Base-by-base conservation (phyloP, 1,140 invertebrate genomes). In the Hormaphis cornu region DNA sequence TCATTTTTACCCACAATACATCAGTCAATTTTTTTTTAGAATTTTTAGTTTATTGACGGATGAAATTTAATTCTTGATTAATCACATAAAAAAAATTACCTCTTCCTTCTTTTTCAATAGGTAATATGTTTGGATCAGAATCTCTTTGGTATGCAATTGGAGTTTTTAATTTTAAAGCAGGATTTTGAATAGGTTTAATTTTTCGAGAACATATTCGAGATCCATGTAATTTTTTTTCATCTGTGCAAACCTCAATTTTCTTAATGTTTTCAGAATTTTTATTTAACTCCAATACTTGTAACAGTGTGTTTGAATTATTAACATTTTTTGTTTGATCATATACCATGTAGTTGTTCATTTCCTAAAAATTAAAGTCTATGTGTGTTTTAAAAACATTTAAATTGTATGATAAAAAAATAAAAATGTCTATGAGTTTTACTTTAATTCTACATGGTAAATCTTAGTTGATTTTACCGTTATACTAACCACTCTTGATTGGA, bases 31-130 rank as follows among this genome's bases (percentile, higher is more conserved):
- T n/a, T n/a, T n/a, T n/a, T n/a, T n/a, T n/a, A n/a, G n/a, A n/a
- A n/a, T n/a, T n/a, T n/a, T n/a, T n/a, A n/a, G n/a, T n/a, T n/a
- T n/a, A n/a, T n/a, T n/a, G n/a, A n/a, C n/a, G n/a, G n/a, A n/a
- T n/a, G n/a, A n/a, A n/a, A n/a, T n/a, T n/a, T n/a, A n/a, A n/a
- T n/a, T n/a, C n/a, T n/a, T n/a, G n/a, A n/a, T n/a, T n/a, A n/a
- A n/a, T n/a, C n/a, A n/a, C n/a, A n/a, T 3, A 48, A 24, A 48
- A 26, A 58, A 6, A 24, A 80, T 80, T 81, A 90, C 88, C 89
- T 82, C 90, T 90, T 74, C 89, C 89, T 81, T 91, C 89, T 78
- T 87, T 87, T 73, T 86, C 83, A 75, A 89, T 89, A 42, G 87
- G 87, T 77, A 89, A 89, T 69, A 88, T 86, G 75, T 86, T 88